These are phyloP conservation scores for Diploptera punctata DNA, from an alignment of 2,888 invertebrate genomes.

Conservation along the genomic window DNA sequence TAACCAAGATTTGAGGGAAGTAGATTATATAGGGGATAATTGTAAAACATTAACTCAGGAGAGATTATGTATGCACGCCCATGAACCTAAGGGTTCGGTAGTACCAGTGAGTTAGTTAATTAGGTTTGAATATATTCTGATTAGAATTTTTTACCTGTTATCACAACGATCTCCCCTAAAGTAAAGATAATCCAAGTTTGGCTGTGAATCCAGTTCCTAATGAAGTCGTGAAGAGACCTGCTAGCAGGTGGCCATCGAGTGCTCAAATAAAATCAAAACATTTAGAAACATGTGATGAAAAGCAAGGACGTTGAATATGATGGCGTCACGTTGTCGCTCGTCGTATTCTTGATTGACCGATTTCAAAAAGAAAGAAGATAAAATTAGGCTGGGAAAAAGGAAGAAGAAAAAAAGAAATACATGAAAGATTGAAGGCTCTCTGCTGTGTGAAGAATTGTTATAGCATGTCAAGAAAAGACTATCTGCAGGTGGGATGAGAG, in stretches of 20 bases:
- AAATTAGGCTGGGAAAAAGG: slow-evolving; percentile 47
- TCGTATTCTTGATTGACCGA: slow-evolving; percentile 10
- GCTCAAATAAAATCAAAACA: slow-evolving; percentile 21
- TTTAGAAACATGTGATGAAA: slow-evolving; percentile 3
- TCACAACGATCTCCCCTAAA: too few species aligned
- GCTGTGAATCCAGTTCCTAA: neutral
- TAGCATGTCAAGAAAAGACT: slow-evolving; percentile 36
- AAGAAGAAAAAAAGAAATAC: slow-evolving; percentile 53
- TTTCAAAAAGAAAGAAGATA: slow-evolving; percentile 13
- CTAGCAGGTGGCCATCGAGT: slow-evolving; percentile 15
- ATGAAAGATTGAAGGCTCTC: slow-evolving; percentile 39
- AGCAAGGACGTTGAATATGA: neutral
- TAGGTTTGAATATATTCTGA: too few species aligned
- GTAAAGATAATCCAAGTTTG: too few species aligned
- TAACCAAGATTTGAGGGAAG: too few species aligned
- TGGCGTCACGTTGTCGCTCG: slow-evolving; percentile 15
- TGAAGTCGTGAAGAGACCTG: slow-evolving; percentile 18
- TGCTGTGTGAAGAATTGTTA: slow-evolving; percentile 36
- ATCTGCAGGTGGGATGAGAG: slow-evolving; percentile 34
- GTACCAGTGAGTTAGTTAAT: too few species aligned
- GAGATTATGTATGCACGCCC: too few species aligned
- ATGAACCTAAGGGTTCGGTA: too few species aligned
- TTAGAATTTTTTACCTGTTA: too few species aligned
- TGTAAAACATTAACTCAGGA: too few species aligned
- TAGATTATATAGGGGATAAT: too few species aligned